These are phyloP conservation scores for Meloidogyne exigua DNA, from an alignment of 1,140 invertebrate species.

Conservation along the genomic window DNA sequence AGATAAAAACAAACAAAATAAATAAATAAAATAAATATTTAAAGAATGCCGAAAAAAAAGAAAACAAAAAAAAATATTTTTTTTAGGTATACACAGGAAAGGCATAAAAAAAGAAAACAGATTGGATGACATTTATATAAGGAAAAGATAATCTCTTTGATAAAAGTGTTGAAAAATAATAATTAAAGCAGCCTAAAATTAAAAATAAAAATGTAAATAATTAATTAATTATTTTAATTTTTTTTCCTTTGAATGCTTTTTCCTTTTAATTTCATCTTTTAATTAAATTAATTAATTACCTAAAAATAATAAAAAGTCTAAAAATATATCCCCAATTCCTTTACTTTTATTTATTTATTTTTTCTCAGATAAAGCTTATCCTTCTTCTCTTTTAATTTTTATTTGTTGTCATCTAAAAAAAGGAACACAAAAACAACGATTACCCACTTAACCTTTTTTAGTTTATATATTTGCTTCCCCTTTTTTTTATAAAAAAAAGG, in stretches of 20 bases:
- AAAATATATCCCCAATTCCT: background rate
- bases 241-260: too few relatives aligned
- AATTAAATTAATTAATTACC: too few relatives aligned
- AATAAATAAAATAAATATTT: background rate
- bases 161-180: too few relatives aligned
- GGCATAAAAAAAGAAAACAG: too few relatives aligned
- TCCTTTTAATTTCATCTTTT: too few relatives aligned
- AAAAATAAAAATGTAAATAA: too few relatives aligned
- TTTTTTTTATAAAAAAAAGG: background rate
- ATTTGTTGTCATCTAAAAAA: background rate
- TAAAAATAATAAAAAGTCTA: too few relatives aligned
- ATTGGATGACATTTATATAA: too few relatives aligned
- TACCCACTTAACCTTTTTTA: conserved; percentile 4
- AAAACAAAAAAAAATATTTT: background rate
- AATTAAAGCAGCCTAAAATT: too few relatives aligned
- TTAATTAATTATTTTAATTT: too few relatives aligned
- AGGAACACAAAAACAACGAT: background rate
- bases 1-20: background rate
- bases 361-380: conserved; percentile 1
- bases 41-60: background rate
- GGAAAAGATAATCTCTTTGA: too few relatives aligned
- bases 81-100: too few relatives aligned
- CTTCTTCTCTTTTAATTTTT: background rate
- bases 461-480: background rate
- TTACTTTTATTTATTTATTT: background rate